phyloP scores from a whole-genome alignment of 2,888 invertebrate genomes.

The Drosophila percnosoma region DNA sequence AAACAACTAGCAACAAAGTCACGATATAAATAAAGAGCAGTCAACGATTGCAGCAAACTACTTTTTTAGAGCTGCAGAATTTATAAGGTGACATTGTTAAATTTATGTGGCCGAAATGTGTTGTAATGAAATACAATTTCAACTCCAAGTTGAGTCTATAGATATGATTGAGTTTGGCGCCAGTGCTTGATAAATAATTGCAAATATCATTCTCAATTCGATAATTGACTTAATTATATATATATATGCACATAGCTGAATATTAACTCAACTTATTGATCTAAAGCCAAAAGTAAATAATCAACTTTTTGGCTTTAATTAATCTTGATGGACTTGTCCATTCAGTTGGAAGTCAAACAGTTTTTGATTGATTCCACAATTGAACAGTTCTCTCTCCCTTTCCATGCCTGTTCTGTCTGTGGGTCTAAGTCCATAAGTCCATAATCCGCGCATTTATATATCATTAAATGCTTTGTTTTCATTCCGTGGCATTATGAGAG shows the following conservation, averaged over 20 bases:
- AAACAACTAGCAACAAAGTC: slow-evolving; percentile 68
- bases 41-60: slow-evolving; percentile 59
- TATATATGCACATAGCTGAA: slow-evolving; percentile 16
- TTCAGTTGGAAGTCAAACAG: slow-evolving; percentile 6
- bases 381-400: slow-evolving; percentile 1
- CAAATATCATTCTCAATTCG: slow-evolving; percentile 55
- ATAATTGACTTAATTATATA: slow-evolving; percentile 59
- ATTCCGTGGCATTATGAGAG: slow-evolving; percentile 36
- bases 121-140: slow-evolving; percentile 62
- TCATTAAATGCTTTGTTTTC: slow-evolving; percentile 56
- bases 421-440: slow-evolving; percentile 18
- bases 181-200: slow-evolving; percentile 64
- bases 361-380: slow-evolving; percentile 48
- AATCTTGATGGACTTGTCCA: slow-evolving; percentile 39
- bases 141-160: slow-evolving; percentile 6
- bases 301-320: slow-evolving; percentile 33
- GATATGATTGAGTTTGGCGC: slow-evolving; percentile 54
- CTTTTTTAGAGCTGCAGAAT: slow-evolving; percentile 59
- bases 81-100: slow-evolving; percentile 79
- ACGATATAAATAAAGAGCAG: slow-evolving; percentile 74
- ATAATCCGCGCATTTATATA: slow-evolving; percentile 49
- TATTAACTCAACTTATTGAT: slow-evolving; percentile 26
- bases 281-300: slow-evolving; percentile 13
- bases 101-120: slow-evolving; percentile 73
- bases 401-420: not conserved